Evolutionary conservation across 2,797 vertebrate genomes (phyloP), one percentile per base, ranked within the genome.

Genomic region (Vespertilio murinus): DNA sequence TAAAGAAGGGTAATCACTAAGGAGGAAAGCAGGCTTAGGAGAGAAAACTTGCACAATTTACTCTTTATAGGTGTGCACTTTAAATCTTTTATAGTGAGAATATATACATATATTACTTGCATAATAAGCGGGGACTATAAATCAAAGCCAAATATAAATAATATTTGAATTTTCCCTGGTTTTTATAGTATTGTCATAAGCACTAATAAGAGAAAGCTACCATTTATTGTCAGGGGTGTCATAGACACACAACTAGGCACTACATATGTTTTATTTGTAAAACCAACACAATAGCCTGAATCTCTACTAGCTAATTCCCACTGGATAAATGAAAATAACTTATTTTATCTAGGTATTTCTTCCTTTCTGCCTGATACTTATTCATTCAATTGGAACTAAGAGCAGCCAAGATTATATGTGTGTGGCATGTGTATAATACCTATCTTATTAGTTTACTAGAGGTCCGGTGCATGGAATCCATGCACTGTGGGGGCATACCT

Each of bases 381-480:
- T 45, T 54, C 33, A 94, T 74, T 94, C 38, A 81, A 93, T 45
- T 96, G 28, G 96, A 96, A 96, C 93, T 69, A 96, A 96, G 49
- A 91, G 61, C 3, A 45, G 6, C 38, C 30, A 70, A 78, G 20
- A 47, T 65, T 65, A 65, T 16, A 61, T 61, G 54, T 42, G 17
- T 42, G 35, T 22, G 25, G 17, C 28, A 35, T 65, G 20, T 17
- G 7, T 33, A 30, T 81, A 64, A 81, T 61, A 61, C 17, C 7
- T 42, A 6, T 14, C 22, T 67, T 67, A 67, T 10, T 23, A 3
- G 8, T 35, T 22, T 23, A 54, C 22, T 22, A 54, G 52, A 54
- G 52, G 52, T 8, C 20, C 8, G 1, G 52, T 54, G 20, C 52
- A 54, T 8, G 4, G 9, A 54, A 54, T 22, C 23, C 20, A 9